Conservation (phyloP, 2,113 vertebrate species). For the Sinocyclocheilus rhinocerous region DNA sequence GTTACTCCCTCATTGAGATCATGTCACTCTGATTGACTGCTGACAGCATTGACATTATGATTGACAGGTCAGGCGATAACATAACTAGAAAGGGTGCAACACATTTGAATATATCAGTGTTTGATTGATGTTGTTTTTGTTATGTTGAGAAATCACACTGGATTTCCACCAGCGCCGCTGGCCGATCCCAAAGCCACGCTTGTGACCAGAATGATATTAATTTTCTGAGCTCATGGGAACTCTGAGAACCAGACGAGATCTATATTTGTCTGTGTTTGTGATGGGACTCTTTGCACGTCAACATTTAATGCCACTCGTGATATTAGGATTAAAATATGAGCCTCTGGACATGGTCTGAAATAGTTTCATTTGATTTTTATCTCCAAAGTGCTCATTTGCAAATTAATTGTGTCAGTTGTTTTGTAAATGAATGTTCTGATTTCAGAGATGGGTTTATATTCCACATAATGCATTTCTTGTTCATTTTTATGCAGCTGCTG, state of each 20-base stretch:
- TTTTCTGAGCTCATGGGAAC: neutral
- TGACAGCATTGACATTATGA: neutral
- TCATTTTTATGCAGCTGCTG: neutral
- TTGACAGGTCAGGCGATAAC: slow-evolving; percentile 23
- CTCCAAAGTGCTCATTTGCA: neutral
- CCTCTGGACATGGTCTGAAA: slow-evolving; percentile 22
- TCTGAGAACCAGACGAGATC: neutral
- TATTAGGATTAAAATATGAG: slow-evolving; percentile 5
- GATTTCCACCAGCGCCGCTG: neutral
- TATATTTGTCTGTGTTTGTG: neutral
- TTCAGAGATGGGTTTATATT: neutral
- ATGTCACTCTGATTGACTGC: neutral
- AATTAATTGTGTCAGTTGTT: neutral
- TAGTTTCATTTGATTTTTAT: neutral
- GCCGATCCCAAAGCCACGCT: neutral
- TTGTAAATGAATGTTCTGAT: neutral
- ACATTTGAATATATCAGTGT: neutral
- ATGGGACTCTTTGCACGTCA: neutral
- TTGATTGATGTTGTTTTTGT: slow-evolving; percentile 20
- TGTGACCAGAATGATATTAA: neutral
- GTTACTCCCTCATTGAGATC: neutral
- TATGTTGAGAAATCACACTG: neutral
- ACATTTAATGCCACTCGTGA: neutral
- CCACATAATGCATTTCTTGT: neutral
- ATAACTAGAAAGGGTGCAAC: neutral